Conservation (phyloP, 2,797 vertebrate genomes). For the Sebastes wilsoni region DNA sequence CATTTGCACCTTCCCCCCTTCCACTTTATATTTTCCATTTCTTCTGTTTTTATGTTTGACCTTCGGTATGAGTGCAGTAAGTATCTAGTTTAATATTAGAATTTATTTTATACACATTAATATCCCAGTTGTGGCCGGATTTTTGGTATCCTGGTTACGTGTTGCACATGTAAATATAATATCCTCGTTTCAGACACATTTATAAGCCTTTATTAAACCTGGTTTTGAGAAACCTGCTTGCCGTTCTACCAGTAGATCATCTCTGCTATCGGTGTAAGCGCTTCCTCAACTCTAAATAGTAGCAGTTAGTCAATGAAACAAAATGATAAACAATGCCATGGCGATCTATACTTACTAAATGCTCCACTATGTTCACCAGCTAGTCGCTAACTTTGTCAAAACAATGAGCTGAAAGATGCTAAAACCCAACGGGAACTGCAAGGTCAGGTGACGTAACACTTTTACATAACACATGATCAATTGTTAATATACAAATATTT, state of each 20-base stretch:
- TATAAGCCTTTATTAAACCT: not conserved
- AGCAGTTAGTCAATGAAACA: not conserved
- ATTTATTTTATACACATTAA: not conserved
- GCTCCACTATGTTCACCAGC: not conserved
- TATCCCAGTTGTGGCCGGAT: not conserved
- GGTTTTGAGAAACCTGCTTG: not conserved
- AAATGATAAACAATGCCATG: not conserved
- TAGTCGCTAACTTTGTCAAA: not conserved
- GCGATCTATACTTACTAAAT: not conserved
- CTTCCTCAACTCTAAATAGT: not conserved
- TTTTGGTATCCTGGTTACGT: not conserved
- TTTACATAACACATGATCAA: not conserved
- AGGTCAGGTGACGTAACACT: not conserved
- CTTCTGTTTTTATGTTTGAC: conserved; percentile 8
- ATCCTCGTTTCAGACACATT: not conserved
- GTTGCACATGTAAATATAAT: not conserved
- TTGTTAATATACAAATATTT: not conserved
- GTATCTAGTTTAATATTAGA: not conserved
- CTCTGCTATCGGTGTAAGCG: not conserved
- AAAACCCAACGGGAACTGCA: not conserved
- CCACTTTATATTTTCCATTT: conserved; percentile 16
- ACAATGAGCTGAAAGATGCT: not conserved
- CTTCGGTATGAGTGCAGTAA: not conserved
- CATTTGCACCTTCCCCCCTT: not conserved
- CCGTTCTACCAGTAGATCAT: not conserved